phyloP scores from a whole-genome alignment of 2,888 invertebrate genomes.

The Amiota mariae region DNA sequence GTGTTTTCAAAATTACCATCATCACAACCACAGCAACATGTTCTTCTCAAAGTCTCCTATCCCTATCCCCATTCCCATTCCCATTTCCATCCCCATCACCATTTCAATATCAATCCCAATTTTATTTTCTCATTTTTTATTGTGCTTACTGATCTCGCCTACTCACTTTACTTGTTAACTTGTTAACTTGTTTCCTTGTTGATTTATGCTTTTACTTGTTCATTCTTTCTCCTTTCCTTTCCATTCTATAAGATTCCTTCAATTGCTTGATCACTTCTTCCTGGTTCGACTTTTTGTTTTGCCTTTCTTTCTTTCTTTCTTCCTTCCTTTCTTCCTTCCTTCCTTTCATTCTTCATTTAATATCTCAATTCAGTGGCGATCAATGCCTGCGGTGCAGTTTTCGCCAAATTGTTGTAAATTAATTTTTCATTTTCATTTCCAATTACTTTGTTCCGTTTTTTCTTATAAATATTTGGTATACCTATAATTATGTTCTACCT shows the following conservation, averaged over 20 bases:
- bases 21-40: background rate
- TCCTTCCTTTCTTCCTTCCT: background rate
- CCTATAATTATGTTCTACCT: no score
- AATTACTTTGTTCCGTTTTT: background rate
- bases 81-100: background rate
- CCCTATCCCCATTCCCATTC: background rate
- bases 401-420: slow-evolving; percentile 27
- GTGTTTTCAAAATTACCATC: slow-evolving; percentile 61
- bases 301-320: background rate
- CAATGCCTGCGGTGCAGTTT: slow-evolving; percentile 16
- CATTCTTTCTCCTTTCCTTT: background rate
- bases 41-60: background rate
- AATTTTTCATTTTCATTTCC: slow-evolving; percentile 18
- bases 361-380: slow-evolving; percentile 59
- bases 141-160: no score
- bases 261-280: background rate
- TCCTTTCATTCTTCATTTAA: slow-evolving; percentile 41
- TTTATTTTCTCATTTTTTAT: no score
- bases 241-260: background rate
- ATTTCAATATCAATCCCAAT: no score
- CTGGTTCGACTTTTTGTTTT: background rate
- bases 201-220: background rate
- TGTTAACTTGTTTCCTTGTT: background rate
- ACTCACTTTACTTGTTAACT: background rate
- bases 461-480: background rate